Evolutionary conservation across 1,140 invertebrate genomes (phyloP).

Genomic region (Melanaphis sacchari): DNA sequence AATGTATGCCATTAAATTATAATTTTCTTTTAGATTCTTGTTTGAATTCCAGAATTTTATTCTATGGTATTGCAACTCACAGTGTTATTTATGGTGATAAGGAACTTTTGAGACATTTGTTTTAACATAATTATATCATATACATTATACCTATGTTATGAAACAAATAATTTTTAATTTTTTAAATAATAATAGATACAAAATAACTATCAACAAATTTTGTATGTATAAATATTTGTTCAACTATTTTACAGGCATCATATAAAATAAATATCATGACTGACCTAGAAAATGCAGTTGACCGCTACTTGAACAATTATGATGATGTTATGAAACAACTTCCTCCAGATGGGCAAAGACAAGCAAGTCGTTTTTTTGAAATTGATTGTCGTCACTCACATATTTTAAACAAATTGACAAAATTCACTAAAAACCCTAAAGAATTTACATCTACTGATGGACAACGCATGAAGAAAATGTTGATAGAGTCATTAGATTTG

Average conservation of each 20-base stretch:
- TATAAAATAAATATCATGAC: constrained; percentile 1
- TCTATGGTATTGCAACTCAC: too few relatives aligned
- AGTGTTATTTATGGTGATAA: too few relatives aligned
- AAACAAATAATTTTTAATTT: neutral
- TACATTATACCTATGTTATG: too few relatives aligned
- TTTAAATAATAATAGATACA: neutral
- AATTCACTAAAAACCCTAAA: neutral
- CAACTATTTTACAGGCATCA: neutral
- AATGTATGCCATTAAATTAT: neutral
- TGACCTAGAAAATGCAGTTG: neutral
- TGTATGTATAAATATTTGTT: neutral
- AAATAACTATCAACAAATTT: neutral
- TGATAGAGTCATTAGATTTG: neutral
- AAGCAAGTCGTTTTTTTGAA: constrained; percentile 23
- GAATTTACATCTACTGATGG: neutral
- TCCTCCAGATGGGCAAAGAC: neutral
- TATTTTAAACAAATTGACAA: neutral
- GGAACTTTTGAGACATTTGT: neutral
- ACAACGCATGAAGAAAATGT: neutral
- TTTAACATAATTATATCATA: too few relatives aligned
- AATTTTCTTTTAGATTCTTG: neutral
- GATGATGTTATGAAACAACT: neutral
- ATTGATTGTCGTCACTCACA: constrained; percentile 8
- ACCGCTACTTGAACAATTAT: neutral
- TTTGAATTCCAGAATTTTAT: neutral